These are phyloP conservation scores for Eupithecia dodoneata DNA, from an alignment of 2,888 invertebrate genomes.

Conservation along the genomic window DNA sequence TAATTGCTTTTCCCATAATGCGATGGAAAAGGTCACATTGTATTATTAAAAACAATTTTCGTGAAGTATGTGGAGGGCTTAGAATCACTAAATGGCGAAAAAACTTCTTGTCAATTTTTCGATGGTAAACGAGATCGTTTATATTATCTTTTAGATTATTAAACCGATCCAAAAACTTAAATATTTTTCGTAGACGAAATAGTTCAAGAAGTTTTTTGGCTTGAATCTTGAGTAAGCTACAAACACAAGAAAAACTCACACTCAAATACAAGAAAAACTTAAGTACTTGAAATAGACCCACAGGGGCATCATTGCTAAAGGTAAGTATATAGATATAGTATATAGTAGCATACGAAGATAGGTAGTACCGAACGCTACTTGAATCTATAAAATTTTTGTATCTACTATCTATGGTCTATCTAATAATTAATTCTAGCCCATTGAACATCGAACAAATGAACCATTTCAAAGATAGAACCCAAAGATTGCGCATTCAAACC, in stretches of 20 bases:
- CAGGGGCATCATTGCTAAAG: neutral
- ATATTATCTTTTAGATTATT: too few relatives aligned
- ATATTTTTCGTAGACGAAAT: too few relatives aligned
- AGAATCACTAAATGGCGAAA: neutral
- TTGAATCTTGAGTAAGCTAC: too few relatives aligned
- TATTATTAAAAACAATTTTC: conserved; percentile 25
- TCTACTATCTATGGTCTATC: neutral
- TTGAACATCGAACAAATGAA: conserved; percentile 19
- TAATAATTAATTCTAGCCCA: neutral
- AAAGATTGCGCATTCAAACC: conserved; percentile 28
- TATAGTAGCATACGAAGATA: too few relatives aligned
- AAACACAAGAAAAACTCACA: too few relatives aligned
- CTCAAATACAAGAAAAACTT: too few relatives aligned
- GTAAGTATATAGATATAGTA: too few relatives aligned
- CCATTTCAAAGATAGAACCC: conserved; percentile 28
- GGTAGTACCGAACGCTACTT: neutral
- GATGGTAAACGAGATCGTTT: too few relatives aligned
- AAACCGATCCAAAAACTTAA: too few relatives aligned
- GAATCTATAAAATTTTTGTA: neutral
- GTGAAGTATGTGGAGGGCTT: neutral
- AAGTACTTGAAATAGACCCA: neutral
- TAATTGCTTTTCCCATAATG: conserved; percentile 51
- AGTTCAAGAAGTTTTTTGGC: too few relatives aligned
- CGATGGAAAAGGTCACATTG: conserved; percentile 38
- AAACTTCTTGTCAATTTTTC: too few relatives aligned